Evolutionary conservation across 1,140 invertebrate species (phyloP).

Genomic region (Micrasema longulum): DNA sequence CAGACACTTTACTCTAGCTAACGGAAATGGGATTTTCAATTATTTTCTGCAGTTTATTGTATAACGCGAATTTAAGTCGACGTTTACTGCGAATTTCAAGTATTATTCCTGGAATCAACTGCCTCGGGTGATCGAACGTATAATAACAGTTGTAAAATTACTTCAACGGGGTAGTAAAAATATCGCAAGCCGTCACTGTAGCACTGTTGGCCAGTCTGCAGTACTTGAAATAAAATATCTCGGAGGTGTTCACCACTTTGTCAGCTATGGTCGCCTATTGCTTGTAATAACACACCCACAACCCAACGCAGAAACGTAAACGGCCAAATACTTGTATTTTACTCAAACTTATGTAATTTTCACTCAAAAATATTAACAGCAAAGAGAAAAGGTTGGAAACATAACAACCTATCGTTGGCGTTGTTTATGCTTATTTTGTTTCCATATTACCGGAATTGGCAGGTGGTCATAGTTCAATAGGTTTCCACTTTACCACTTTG

Average conservation of each 20-base stretch:
- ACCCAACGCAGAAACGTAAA: slow-evolving; percentile 12
- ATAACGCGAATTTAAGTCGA: no score
- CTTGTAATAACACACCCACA: slow-evolving; percentile 43
- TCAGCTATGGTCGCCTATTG: slow-evolving; percentile 42
- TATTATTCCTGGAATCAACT: neutral
- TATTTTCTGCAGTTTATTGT: no score
- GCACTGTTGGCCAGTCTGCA: neutral
- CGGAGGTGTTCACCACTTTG: slow-evolving; percentile 14
- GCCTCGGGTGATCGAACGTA: slow-evolving; percentile 24
- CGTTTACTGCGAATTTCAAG: no score
- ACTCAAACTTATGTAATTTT: slow-evolving; percentile 35
- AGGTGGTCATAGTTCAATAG: no score
- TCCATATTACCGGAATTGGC: no score
- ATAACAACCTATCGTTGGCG: no score
- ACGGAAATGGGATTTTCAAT: no score
- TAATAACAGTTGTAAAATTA: neutral
- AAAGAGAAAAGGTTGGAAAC: neutral
- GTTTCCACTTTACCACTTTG: no score
- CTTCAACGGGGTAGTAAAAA: no score
- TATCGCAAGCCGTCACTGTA: slow-evolving; percentile 2
- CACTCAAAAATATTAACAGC: neutral
- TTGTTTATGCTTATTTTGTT: no score
- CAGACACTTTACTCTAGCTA: no score
- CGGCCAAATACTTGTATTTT: slow-evolving; percentile 31
- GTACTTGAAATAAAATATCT: neutral